These are phyloP conservation scores for Globicephala melas DNA, from an alignment of 2,113 vertebrate genomes.

Conservation along the genomic window DNA sequence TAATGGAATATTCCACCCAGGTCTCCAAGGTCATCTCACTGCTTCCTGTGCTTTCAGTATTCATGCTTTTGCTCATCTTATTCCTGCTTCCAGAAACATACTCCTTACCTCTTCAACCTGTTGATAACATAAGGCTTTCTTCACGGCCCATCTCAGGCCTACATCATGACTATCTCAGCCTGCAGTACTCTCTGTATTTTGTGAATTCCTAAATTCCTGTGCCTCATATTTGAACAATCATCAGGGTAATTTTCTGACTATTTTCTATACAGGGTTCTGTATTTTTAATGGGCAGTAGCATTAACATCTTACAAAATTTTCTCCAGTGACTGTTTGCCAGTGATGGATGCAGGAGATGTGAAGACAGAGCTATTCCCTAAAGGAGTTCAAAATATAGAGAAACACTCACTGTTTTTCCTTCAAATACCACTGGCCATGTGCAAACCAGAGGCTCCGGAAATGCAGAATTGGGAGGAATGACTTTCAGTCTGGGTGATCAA, in stretches of 20 bases:
- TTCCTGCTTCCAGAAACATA: background rate
- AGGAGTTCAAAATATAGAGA: background rate
- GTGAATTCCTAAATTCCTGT: background rate
- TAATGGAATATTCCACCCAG: background rate
- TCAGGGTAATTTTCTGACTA: background rate
- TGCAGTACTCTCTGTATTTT: too few species aligned
- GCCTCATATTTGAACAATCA: background rate
- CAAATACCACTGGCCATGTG: too few species aligned
- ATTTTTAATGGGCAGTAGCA: background rate
- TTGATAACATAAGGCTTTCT: background rate
- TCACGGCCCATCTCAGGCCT: background rate
- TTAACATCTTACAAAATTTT: background rate
- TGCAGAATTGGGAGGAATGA: background rate
- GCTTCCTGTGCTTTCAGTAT: background rate
- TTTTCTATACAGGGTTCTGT: background rate
- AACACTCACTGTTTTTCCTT: too few species aligned
- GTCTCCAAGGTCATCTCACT: background rate
- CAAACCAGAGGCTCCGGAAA: fast-evolving
- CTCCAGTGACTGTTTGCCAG: background rate
- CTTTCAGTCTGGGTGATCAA: background rate
- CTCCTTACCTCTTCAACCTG: background rate
- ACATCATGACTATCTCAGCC: background rate
- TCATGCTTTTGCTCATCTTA: background rate
- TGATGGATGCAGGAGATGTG: background rate
- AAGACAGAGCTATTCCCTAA: background rate